phyloP scores from a whole-genome alignment of 2,797 vertebrate species.

The Melanotaenia trifasciata region DNA sequence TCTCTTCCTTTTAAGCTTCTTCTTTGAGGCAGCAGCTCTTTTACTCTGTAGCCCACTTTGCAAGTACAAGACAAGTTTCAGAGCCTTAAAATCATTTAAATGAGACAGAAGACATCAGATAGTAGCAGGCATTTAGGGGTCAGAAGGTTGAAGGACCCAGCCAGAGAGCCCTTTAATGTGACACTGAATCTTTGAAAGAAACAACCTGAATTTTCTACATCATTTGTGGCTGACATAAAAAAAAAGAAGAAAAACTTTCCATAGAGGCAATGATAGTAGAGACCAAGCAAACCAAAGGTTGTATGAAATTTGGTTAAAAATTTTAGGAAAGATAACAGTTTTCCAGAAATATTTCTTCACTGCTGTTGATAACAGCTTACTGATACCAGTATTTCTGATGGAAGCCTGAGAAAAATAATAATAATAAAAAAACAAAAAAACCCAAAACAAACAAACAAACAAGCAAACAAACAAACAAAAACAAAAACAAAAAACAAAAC shows the following conservation, averaged over 20 bases:
- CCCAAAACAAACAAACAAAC: too few species aligned
- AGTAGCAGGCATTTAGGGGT: background rate
- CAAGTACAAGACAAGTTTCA: background rate
- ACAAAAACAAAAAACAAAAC: too few species aligned
- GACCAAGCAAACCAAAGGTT: background rate
- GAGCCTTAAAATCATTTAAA: background rate
- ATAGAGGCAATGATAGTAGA: too few species aligned
- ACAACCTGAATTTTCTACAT: background rate
- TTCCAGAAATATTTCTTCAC: too few species aligned
- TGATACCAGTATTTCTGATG: too few species aligned
- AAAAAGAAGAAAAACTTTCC: background rate
- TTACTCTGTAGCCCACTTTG: constrained; percentile 14
- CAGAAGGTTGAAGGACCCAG: background rate
- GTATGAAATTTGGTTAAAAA: background rate
- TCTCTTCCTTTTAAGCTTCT: constrained; percentile 10
- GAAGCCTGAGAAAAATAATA: too few species aligned
- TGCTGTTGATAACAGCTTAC: too few species aligned
- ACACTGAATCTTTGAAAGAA: background rate
- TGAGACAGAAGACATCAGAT: background rate
- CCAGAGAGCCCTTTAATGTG: background rate
- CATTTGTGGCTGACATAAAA: background rate
- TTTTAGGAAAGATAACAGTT: too few species aligned
- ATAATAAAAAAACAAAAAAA: too few species aligned
- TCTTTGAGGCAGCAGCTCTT: constrained; percentile 11
- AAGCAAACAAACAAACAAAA: too few species aligned